A percentile compares a stretch with the other conserved stretches of the same genome.
Evolutionary conservation across 2,797 vertebrate species (phyloP).

Genomic region (Pagetopsis macropterus): DNA sequence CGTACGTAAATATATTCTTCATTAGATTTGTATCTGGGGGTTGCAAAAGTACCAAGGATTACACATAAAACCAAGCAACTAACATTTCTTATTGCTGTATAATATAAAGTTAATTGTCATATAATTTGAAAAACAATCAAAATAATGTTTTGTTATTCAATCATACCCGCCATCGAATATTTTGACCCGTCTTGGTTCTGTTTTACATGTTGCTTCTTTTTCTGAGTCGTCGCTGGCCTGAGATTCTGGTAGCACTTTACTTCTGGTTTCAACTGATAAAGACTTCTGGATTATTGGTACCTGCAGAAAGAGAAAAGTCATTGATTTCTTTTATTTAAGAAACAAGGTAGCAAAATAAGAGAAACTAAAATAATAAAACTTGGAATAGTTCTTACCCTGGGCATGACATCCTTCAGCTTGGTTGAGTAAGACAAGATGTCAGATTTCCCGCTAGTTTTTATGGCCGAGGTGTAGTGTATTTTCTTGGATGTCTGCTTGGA

Average conservation of each 20-base stretch:
- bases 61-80: background rate
- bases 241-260: constrained; percentile 89
- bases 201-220: constrained; percentile 89
- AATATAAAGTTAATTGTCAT: background rate
- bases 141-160: constrained; percentile 1
- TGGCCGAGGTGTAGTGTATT: constrained; percentile 91
- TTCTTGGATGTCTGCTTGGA: constrained; percentile 95
- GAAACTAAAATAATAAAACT: background rate
- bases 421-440: constrained; percentile 94
- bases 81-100: background rate
- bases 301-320: constrained; percentile 58
- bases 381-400: constrained; percentile 83
- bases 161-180: constrained; percentile 99
- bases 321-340: constrained; percentile 15
- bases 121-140: background rate
- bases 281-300: constrained; percentile 86
- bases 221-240: constrained; percentile 89
- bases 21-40: constrained; percentile 94
- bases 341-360: background rate
- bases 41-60: background rate
- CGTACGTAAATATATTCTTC: constrained; percentile 98
- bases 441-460: constrained; percentile 88
- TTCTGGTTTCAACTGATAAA: constrained; percentile 84
- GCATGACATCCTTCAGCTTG: constrained; percentile 92
- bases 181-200: constrained; percentile 94